Evolutionary conservation across 2,113 vertebrate genomes (phyloP).

Genomic region (Thomomys bottae): DNA sequence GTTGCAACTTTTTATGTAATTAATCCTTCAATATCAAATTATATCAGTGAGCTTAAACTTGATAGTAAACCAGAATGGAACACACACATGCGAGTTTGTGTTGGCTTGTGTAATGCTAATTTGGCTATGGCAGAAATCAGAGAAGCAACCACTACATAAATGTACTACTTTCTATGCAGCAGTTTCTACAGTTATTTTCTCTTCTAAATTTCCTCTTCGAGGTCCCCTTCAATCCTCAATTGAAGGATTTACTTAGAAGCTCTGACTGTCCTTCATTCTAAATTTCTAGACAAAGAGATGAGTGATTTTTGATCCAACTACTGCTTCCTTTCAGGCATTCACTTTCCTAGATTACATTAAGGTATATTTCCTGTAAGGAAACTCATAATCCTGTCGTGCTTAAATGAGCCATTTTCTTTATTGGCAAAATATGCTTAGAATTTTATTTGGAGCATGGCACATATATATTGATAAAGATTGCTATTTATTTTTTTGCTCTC

Average conservation of each 20-base stretch:
- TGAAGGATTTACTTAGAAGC: background rate
- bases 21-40: background rate
- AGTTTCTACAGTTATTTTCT: background rate
- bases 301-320: background rate
- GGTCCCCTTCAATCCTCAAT: rapidly evolving
- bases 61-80: background rate
- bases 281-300: background rate
- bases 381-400: background rate
- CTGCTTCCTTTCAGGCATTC: background rate
- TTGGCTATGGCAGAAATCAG: background rate
- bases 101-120: background rate
- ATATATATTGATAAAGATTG: background rate
- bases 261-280: background rate
- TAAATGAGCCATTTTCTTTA: background rate
- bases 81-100: background rate
- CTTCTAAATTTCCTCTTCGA: rapidly evolving
- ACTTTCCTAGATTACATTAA: background rate
- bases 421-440: background rate
- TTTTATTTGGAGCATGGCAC: background rate
- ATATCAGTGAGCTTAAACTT: background rate
- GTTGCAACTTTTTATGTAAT: background rate
- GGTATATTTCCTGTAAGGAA: background rate
- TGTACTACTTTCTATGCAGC: background rate
- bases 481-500: too few relatives aligned
- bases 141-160: background rate